phyloP scores from a whole-genome alignment of 2,888 invertebrate species.

The Callosobruchus maculatus region DNA sequence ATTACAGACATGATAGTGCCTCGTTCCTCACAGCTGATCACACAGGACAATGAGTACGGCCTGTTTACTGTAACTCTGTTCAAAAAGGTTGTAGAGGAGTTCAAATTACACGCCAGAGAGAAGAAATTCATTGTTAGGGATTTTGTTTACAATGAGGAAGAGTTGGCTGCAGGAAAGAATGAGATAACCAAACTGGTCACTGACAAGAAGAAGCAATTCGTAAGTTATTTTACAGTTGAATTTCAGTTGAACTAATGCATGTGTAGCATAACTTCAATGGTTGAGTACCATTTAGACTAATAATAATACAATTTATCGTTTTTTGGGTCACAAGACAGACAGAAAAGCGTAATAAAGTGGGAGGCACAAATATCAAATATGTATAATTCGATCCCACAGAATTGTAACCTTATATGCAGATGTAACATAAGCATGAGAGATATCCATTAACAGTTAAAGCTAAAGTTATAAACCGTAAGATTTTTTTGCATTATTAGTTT shows the following conservation, averaged over 20 bases:
- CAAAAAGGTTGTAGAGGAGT: constrained; percentile 93
- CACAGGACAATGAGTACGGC: constrained; percentile 87
- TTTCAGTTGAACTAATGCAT: background rate
- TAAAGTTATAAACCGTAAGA: no score
- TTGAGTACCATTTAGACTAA: no score
- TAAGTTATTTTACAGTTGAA: constrained; percentile 61
- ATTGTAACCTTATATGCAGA: no score
- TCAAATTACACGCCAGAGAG: constrained; percentile 93
- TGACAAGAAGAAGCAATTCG: constrained; percentile 98
- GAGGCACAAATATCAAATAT: no score
- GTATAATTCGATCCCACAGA: no score
- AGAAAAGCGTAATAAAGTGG: no score
- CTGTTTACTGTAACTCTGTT: constrained; percentile 93
- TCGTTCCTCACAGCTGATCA: constrained; percentile 80
- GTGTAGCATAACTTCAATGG: no score
- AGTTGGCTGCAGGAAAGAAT: constrained; percentile 92
- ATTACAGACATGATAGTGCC: constrained; percentile 98
- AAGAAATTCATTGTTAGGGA: constrained; percentile 98
- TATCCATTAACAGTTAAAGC: no score
- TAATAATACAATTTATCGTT: no score
- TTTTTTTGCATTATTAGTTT: no score
- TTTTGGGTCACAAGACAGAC: no score
- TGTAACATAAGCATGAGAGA: no score
- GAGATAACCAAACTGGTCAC: constrained; percentile 95
- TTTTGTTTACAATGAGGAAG: constrained; percentile 96